Evolutionary conservation across 1,140 invertebrate genomes (phyloP), one percentile per base, ranked within the genome.

Genomic region (Bathynomus jamesi): DNA sequence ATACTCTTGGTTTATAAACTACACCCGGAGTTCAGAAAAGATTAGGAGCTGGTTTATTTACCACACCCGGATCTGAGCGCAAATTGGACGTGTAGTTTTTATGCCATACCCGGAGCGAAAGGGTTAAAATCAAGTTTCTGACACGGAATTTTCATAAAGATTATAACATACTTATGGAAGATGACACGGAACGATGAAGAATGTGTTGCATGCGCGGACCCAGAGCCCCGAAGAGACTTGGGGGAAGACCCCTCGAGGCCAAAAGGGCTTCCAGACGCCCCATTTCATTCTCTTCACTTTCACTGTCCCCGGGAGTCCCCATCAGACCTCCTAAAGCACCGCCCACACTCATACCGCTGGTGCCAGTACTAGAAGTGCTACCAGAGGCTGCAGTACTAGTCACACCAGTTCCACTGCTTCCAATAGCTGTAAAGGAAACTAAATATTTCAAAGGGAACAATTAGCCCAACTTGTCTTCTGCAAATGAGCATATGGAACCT

Each of bases 171-270:
- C 76, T 75, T 28, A 78, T 76, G 53, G 74, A 75, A n/a, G 73
- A 71, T 4, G 73, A 75, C 87, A 98, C 96, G 72, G 93, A 96
- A 69, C 95, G 85, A 81, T 98, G 95, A 60, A 99, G 84, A 27
- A 99, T 85, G 82, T 99, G 95, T 79, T 99, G 96, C 94, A 99
- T 97, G 53, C 96, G 86, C 40, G 96, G 93, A 7, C 94, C 96
- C 29, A 99, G 85, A 30, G 93, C 92, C 17, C 95, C 94, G 81
- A 99, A 95, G 30, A 99, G 86, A 82, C 98, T 95, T 1, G 95
- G 95, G 10, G 95, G 95, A 76, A 99, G 81, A 10, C 96, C 96
- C 79, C 95, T 86, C 24, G 95, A 92, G 85, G 98, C 96, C 25
- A 98, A 85, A 67, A 98, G 83, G 17, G 94, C 94, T 83, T 95